These are phyloP conservation scores for Deilephila elpenor DNA, from an alignment of 2,888 invertebrate species.

Conservation along the genomic window DNA sequence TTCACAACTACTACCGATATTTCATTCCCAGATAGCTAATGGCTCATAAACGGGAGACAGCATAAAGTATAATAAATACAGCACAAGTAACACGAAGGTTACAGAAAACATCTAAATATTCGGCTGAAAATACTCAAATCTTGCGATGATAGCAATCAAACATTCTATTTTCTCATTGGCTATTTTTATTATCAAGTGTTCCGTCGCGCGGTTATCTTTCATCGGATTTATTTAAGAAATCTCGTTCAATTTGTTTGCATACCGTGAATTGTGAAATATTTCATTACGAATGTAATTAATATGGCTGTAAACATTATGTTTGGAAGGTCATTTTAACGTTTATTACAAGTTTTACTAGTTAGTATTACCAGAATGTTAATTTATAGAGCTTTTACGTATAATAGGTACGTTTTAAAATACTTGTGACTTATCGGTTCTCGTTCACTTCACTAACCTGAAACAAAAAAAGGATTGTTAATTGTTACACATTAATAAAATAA, in stretches of 20 bases:
- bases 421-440: background rate
- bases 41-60: no score
- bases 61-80: background rate
- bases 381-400: no score
- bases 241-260: background rate
- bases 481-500: background rate
- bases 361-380: no score
- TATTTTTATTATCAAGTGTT: constrained; percentile 11
- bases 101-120: background rate
- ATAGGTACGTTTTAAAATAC: no score
- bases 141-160: constrained; percentile 10
- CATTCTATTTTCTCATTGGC: constrained; percentile 4
- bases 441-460: constrained; percentile 8
- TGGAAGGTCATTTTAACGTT: background rate
- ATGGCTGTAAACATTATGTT: no score
- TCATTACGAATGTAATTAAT: background rate
- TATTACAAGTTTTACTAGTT: background rate
- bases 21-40: no score
- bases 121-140: background rate
- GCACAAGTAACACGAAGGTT: background rate
- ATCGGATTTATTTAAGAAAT: background rate
- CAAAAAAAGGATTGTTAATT: background rate
- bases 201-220: background rate
- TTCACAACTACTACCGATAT: no score
- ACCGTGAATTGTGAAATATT: background rate